Evolutionary conservation across 2,113 vertebrate species (phyloP).

Genomic region (Azemiops feae): DNA sequence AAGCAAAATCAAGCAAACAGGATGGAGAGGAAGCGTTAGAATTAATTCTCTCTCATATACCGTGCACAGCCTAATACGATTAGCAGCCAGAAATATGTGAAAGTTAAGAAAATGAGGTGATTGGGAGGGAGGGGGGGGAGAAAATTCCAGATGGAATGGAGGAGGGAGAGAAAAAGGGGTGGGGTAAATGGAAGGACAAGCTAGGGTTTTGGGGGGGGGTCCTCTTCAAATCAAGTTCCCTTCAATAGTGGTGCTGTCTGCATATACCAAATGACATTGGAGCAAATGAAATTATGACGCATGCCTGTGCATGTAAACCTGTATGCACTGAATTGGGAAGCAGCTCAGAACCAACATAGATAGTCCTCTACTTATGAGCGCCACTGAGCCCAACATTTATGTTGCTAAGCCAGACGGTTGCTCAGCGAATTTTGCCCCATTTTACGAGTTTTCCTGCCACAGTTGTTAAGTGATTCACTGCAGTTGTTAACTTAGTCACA

Average conservation of each 20-base stretch:
- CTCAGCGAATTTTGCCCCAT: not conserved
- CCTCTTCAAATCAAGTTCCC: conserved; percentile 4
- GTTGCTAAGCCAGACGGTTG: not conserved
- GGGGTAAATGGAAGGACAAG: conserved; percentile 45
- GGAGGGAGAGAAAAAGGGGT: conserved; percentile 61
- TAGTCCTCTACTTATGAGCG: not conserved
- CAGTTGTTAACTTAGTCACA: no score
- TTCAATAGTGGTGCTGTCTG: conserved; percentile 37
- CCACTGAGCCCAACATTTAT: not conserved
- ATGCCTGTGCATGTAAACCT: not conserved
- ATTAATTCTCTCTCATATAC: conserved; percentile 49
- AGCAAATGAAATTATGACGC: not conserved
- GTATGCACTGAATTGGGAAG: not conserved
- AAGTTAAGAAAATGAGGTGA: conserved; percentile 52
- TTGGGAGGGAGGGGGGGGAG: conserved; percentile 33
- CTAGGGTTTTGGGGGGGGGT: not conserved
- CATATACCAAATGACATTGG: not conserved
- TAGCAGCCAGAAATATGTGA: conserved; percentile 69
- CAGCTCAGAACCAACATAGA: not conserved
- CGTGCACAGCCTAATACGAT: conserved; percentile 59
- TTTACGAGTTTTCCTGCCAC: no score
- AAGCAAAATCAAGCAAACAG: conserved; percentile 36
- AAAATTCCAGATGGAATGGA: conserved; percentile 73
- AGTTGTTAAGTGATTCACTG: no score
- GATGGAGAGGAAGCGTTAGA: conserved; percentile 55